phyloP scores from a whole-genome alignment of 1,140 invertebrate species.

The Adelges cooleyi region DNA sequence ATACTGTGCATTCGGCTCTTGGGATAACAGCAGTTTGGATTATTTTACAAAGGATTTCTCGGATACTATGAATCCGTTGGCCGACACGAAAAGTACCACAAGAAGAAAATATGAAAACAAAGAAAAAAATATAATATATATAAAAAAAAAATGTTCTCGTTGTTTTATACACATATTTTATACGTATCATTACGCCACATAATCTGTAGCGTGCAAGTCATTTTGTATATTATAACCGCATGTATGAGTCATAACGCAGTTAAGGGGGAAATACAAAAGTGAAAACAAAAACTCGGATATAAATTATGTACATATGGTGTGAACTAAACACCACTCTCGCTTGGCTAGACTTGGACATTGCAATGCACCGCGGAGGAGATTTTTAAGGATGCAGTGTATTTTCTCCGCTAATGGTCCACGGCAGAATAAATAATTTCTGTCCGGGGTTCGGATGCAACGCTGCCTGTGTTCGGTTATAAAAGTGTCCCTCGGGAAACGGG shows the following conservation, averaged over 20 bases:
- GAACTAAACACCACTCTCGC: neutral
- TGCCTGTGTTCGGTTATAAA: neutral
- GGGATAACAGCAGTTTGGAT: neutral
- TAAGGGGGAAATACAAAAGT: too few species aligned
- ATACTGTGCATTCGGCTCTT: neutral
- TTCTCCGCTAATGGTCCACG: neutral
- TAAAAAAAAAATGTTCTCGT: too few species aligned
- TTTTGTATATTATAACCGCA: too few species aligned
- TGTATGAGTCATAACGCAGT: too few species aligned
- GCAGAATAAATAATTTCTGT: constrained; percentile 5
- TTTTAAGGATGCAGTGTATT: neutral
- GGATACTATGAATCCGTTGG: neutral
- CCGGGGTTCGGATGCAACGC: neutral
- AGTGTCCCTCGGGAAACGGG: neutral
- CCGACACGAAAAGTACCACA: neutral
- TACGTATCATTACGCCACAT: neutral
- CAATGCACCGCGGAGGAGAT: neutral
- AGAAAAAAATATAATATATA: too few species aligned
- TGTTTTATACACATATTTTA: constrained; percentile 8
- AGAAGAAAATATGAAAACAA: neutral
- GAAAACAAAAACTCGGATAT: too few species aligned
- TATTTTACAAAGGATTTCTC: constrained; percentile 16
- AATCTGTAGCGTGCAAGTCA: too few species aligned
- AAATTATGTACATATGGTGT: too few species aligned
- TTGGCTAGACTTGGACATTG: neutral